Percentiles rank a stretch among this genome's conserved stretches.
phyloP scores from a whole-genome alignment of 2,888 invertebrate genomes.

The Cordilura impudica region DNA sequence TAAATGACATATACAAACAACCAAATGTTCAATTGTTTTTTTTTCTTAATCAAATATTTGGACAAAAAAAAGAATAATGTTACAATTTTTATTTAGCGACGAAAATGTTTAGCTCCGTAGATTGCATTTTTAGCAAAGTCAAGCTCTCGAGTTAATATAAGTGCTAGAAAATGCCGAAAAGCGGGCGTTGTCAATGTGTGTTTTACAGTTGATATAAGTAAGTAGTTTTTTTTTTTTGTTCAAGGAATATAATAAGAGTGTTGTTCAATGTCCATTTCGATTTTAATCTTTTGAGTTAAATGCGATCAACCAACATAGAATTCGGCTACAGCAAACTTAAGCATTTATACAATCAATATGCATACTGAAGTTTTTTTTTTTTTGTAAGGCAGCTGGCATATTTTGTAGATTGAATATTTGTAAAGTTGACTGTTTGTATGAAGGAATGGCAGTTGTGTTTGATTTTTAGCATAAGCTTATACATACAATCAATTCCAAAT shows the following conservation, averaged over 20 bases:
- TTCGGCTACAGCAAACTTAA: background rate
- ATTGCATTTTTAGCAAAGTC: background rate
- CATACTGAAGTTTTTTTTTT: slow-evolving; percentile 32
- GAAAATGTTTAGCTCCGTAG: slow-evolving; percentile 31
- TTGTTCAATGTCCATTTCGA: slow-evolving; percentile 62
- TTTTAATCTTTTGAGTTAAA: slow-evolving; percentile 65
- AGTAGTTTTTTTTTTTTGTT: slow-evolving; percentile 2
- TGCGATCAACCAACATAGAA: slow-evolving; percentile 60
- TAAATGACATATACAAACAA: slow-evolving; percentile 49
- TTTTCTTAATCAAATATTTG: slow-evolving; percentile 27
- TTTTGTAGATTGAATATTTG: slow-evolving; percentile 40
- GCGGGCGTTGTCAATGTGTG: slow-evolving; percentile 45
- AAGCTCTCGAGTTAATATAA: background rate
- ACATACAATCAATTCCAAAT: background rate
- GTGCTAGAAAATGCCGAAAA: slow-evolving; percentile 34
- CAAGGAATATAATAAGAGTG: slow-evolving; percentile 24
- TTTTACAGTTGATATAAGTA: slow-evolving; percentile 3
- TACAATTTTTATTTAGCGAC: slow-evolving; percentile 43
- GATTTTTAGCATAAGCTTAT: slow-evolving; percentile 44
- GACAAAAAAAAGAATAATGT: slow-evolving; percentile 5
- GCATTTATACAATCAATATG: background rate
- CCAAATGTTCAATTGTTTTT: slow-evolving; percentile 24
- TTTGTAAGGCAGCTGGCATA: slow-evolving; percentile 49
- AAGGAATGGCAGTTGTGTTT: slow-evolving; percentile 23
- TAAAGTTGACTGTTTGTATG: slow-evolving; percentile 41